These are phyloP conservation scores for Myopa tessellatipennis DNA, from an alignment of 2,888 invertebrate species.

Conservation along the genomic window DNA sequence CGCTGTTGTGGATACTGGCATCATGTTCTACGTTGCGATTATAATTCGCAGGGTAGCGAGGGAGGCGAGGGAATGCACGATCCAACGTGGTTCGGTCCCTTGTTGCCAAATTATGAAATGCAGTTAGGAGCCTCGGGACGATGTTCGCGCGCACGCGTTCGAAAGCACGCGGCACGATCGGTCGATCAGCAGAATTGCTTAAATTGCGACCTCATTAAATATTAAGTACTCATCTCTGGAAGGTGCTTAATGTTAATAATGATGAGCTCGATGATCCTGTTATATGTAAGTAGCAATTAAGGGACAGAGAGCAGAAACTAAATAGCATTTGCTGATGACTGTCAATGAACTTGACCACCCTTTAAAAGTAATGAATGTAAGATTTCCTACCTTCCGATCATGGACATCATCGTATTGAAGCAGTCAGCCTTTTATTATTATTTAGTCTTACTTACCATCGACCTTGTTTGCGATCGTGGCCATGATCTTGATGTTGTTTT, in stretches of 20 bases:
- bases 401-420: neutral
- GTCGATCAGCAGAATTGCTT: constrained; percentile 10
- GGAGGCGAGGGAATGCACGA: no score
- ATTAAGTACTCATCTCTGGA: neutral
- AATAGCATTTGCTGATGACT: neutral
- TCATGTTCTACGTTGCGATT: neutral
- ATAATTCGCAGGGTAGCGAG: no score
- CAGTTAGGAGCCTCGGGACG: constrained; percentile 45
- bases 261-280: constrained; percentile 16
- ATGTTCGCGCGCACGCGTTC: constrained; percentile 31
- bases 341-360: neutral
- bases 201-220: constrained; percentile 33
- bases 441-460: neutral
- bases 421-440: neutral
- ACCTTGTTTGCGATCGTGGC: constrained; percentile 49
- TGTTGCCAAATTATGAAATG: constrained; percentile 44
- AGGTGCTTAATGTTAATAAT: constrained; percentile 16
- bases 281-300: neutral
- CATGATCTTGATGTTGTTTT: constrained; percentile 20
- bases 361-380: neutral
- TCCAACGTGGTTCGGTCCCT: neutral
- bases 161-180: neutral
- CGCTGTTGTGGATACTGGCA: neutral
- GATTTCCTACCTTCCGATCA: neutral
- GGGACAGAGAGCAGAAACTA: neutral